A percentile compares a stretch with the other conserved stretches of the same genome.
These are phyloP conservation scores for Harpalus rubripes DNA, from an alignment of 2,888 invertebrate genomes.

Conservation along the genomic window DNA sequence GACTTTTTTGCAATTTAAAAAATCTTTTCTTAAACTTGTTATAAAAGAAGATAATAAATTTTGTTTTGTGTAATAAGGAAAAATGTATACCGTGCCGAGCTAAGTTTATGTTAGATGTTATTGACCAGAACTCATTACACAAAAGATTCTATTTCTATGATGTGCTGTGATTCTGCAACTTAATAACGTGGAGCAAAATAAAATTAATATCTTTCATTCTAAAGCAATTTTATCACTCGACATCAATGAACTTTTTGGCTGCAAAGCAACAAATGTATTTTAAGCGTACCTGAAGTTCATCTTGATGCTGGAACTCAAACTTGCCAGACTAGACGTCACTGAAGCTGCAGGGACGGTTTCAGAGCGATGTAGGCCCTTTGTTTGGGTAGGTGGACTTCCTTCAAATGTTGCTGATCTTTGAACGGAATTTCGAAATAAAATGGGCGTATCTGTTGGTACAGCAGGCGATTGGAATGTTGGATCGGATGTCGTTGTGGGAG, in stretches of 20 bases:
- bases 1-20: too few species aligned
- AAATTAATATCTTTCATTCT: not conserved
- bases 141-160: too few species aligned
- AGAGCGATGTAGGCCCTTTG: constrained; percentile 82
- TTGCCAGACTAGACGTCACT: constrained; percentile 88
- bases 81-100: too few species aligned
- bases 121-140: too few species aligned
- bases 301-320: constrained; percentile 90
- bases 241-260: constrained; percentile 9
- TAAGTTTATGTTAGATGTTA: too few species aligned
- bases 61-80: too few species aligned
- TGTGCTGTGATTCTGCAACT: constrained; percentile 16
- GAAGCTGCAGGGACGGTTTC: constrained; percentile 87
- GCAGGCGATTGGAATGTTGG: constrained; percentile 73
- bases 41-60: too few species aligned
- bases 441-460: constrained; percentile 83
- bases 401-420: constrained; percentile 81
- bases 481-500: constrained; percentile 70
- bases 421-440: constrained; percentile 80
- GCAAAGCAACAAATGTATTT: not conserved
- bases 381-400: constrained; percentile 76
- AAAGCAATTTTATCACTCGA: not conserved
- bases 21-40: too few species aligned
- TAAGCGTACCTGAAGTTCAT: constrained; percentile 88
- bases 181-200: not conserved